These are phyloP conservation scores for Macroteleia sp. DNA, from an alignment of 2,888 invertebrate species.

Conservation along the genomic window DNA sequence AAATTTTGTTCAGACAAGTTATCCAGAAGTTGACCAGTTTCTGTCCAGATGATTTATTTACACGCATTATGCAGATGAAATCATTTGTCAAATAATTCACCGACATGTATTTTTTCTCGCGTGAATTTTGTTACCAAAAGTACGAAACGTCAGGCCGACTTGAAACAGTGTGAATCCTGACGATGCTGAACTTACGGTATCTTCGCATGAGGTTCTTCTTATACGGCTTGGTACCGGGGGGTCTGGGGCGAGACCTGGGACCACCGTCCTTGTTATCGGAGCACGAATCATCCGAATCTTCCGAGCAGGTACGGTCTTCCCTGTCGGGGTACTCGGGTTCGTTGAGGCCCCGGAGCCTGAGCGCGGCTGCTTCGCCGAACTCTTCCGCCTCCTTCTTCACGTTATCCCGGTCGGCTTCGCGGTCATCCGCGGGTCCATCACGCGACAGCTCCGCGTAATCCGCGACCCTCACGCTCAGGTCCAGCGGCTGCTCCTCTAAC, in stretches of 20 bases:
- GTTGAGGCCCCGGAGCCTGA: slow-evolving; percentile 78
- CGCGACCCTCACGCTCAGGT: slow-evolving; percentile 88
- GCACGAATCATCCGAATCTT: slow-evolving; percentile 93
- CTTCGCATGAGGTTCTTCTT: slow-evolving; percentile 97
- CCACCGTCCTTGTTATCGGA: slow-evolving; percentile 85
- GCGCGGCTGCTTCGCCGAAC: slow-evolving; percentile 81
- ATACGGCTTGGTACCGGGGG: slow-evolving; percentile 87
- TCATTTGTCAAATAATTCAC: too few species aligned
- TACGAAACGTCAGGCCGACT: too few species aligned
- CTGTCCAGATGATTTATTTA: too few species aligned
- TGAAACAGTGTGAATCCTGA: too few species aligned
- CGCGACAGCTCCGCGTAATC: slow-evolving; percentile 78
- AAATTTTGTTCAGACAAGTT: too few species aligned
- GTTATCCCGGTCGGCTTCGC: slow-evolving; percentile 61
- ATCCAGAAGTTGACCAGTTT: too few species aligned
- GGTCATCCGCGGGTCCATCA: slow-evolving; percentile 82
- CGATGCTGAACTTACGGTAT: slow-evolving; percentile 94
- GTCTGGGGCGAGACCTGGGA: slow-evolving; percentile 84
- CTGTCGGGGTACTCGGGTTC: slow-evolving; percentile 78
- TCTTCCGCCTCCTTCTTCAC: slow-evolving; percentile 70
- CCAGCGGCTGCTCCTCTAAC: slow-evolving; percentile 89
- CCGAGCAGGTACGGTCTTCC: slow-evolving; percentile 87
- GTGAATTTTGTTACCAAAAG: too few species aligned
- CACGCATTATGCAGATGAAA: too few species aligned
- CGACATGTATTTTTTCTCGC: too few species aligned